These are phyloP conservation scores for Brachystomella parvula DNA, from an alignment of 1,140 invertebrate genomes.

Conservation along the genomic window DNA sequence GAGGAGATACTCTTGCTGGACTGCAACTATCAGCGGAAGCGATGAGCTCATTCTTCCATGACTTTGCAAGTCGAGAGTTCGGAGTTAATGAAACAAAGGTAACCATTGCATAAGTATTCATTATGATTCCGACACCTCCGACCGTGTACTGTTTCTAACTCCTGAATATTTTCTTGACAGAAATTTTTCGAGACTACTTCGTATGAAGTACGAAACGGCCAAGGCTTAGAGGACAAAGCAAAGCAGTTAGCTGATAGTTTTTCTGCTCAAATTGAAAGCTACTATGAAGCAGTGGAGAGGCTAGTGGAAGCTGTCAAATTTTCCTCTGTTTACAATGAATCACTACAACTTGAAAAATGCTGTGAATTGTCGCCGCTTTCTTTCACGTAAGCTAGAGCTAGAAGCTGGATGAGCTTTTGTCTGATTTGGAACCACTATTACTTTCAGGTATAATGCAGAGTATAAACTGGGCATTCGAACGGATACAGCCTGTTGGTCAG, in stretches of 20 bases:
- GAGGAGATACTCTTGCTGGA: too few relatives aligned
- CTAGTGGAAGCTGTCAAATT: conserved; percentile 17
- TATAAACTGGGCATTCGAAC: background rate
- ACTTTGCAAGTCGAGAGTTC: conserved; percentile 8
- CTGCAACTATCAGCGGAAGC: background rate
- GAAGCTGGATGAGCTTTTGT: background rate
- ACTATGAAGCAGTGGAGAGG: conserved; percentile 18
- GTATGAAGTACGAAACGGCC: background rate
- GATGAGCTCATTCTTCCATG: conserved; percentile 13
- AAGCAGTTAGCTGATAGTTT: conserved; percentile 15
- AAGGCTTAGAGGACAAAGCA: conserved; percentile 13
- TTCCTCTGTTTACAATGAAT: background rate
- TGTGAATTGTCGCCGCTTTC: background rate
- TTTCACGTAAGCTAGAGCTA: background rate
- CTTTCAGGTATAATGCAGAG: background rate
- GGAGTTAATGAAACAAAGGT: conserved; percentile 18
- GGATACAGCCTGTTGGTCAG: background rate
- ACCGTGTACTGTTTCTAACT: background rate
- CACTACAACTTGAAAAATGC: background rate
- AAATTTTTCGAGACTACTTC: background rate
- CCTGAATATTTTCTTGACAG: background rate
- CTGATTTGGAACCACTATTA: background rate
- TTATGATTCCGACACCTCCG: background rate
- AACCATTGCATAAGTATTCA: background rate
- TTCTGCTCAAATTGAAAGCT: conserved; percentile 10